Percentiles rank a stretch among this genome's conserved stretches.
Evolutionary conservation across 2,888 invertebrate species (phyloP).

Genomic region (Nymphalis c-album): DNA sequence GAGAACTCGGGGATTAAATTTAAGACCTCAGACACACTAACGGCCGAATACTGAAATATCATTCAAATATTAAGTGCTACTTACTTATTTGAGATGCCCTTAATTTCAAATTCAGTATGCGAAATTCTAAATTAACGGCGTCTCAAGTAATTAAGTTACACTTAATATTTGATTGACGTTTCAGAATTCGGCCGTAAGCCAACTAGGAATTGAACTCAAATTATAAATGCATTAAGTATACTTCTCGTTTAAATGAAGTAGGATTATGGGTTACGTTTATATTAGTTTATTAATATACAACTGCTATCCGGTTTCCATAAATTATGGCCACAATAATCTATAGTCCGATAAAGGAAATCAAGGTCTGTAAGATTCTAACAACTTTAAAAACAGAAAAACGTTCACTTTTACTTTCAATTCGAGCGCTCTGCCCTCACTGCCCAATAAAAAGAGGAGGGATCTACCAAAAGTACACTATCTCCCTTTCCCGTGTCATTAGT

Average conservation of each 20-base stretch:
- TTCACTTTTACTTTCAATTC: conserved; percentile 70
- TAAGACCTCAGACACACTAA: too few species aligned
- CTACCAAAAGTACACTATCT: conserved; percentile 45
- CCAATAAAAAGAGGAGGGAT: conserved; percentile 60
- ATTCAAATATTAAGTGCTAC: too few species aligned
- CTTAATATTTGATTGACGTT: too few species aligned
- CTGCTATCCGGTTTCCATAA: conserved; percentile 25
- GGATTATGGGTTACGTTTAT: background rate
- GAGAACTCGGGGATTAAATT: too few species aligned
- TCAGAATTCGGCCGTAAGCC: too few species aligned
- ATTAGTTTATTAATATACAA: conserved; percentile 7
- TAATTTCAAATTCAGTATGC: too few species aligned
- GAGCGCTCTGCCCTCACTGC: conserved; percentile 53
- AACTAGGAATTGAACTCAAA: too few species aligned
- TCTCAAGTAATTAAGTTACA: too few species aligned
- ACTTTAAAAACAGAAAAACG: conserved; percentile 51
- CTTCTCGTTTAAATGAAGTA: background rate
- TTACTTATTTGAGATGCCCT: too few species aligned
- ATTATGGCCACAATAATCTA: conserved; percentile 30
- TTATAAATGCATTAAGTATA: too few species aligned
- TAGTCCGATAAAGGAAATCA: conserved; percentile 45
- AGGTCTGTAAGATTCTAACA: conserved; percentile 48
- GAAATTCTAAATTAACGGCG: too few species aligned
- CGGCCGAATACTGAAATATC: too few species aligned
- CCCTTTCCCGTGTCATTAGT: conserved; percentile 44